Base-by-base conservation (phyloP, 2,797 vertebrate species). In the Fringilla coelebs region DNA sequence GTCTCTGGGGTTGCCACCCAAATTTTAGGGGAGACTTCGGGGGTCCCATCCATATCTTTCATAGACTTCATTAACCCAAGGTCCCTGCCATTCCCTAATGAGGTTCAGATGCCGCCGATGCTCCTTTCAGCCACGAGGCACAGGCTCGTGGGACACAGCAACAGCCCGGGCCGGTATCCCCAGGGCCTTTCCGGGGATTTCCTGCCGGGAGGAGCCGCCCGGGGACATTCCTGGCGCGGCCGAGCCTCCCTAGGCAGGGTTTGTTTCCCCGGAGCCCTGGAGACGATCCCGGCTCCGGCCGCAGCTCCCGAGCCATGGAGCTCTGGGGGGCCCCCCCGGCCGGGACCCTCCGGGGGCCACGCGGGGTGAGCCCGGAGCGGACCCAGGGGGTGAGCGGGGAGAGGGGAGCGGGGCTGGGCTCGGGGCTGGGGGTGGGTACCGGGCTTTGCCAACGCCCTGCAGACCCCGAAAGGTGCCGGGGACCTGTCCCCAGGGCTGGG, bases 191-290 rank as follows among this genome's bases (percentile, higher is more conserved):
- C 19, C 57, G 74, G 41, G 36, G n/a, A 25, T n/a, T 17, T 25
- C 4, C 25, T 3, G 4, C 38, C 12, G 70, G 91, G 46, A 89
- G 72, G 88, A 51, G 17, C 82, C 63, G 72, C 32, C 70, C 29
- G 15, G 73, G 58, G 48, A 55, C 17, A 7, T 43, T 92, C 49
- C 71, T 36, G 18, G 1, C 1, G 4, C 0, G 1, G 43, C 55
- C 83, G n/a, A 14, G 26, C 34, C 78, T 32, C 14, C 31, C 75
- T 29, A 0, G 58, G 85, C 22, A 67, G 65, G 72, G 46, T 96
- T 96, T 96, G 95, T 96, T 95, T 86, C 26, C 32, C 24, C 61
- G 58, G 88, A 90, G 82, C 90, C 57, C 81, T 92, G 84, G 95
- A 89, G 88, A 96, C 95, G 1, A 68, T 72, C 45, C 26, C 54